A percentile compares a stretch with the other conserved stretches of the same genome.
Conservation (phyloP, 2,888 invertebrate genomes). For the Phalera bucephala region DNA sequence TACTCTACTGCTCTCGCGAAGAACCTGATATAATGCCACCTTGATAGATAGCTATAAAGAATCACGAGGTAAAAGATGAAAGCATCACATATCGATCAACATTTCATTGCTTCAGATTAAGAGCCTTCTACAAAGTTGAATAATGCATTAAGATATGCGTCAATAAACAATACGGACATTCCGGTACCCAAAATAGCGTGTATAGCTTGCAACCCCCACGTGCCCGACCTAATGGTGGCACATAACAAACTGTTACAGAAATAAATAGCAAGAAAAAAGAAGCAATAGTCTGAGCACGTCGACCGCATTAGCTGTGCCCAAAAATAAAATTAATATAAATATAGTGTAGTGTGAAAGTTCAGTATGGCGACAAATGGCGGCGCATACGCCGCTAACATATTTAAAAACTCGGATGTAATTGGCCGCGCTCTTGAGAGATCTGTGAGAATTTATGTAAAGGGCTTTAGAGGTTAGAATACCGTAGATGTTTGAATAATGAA, state of each 20-base stretch:
- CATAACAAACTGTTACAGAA: constrained; percentile 69
- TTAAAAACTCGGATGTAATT: constrained; percentile 58
- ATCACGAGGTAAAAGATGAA: too few species aligned
- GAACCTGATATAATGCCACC: too few species aligned
- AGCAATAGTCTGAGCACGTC: constrained; percentile 55
- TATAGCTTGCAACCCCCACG: constrained; percentile 49
- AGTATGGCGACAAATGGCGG: constrained; percentile 62
- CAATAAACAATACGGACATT: neutral
- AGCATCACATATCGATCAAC: too few species aligned
- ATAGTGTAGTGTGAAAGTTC: constrained; percentile 71
- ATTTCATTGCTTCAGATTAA: neutral
- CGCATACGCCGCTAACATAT: constrained; percentile 50
- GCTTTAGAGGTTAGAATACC: constrained; percentile 42
- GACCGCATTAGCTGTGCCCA: constrained; percentile 58
- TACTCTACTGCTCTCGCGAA: too few species aligned
- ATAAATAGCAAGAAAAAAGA: constrained; percentile 66
- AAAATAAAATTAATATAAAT: constrained; percentile 75
- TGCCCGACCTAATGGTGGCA: constrained; percentile 63
- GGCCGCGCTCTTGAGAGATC: constrained; percentile 49
- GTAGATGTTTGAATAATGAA: constrained; percentile 45
- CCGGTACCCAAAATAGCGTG: constrained; percentile 40
- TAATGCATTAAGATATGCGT: neutral
- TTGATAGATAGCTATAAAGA: too few species aligned
- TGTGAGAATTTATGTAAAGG: constrained; percentile 46
- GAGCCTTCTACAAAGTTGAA: neutral